Conservation (phyloP, 2,113 vertebrate species). For the Pungitius pungitius region DNA sequence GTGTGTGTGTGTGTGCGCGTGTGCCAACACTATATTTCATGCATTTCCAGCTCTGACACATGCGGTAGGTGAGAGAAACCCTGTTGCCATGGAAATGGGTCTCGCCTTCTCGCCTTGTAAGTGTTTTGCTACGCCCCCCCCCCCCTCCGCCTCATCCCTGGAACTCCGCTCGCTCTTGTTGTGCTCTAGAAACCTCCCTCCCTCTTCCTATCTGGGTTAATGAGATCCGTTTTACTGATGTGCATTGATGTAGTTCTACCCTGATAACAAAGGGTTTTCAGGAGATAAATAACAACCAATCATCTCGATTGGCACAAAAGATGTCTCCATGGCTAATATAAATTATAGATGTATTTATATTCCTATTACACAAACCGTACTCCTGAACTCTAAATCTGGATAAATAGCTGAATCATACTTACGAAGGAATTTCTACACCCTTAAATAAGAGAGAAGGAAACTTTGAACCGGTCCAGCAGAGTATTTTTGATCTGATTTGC, state of each 20-base stretch:
- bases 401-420: neutral
- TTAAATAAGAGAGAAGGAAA: neutral
- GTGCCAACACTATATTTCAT: constrained; percentile 31
- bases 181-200: neutral
- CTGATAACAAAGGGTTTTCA: neutral
- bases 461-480: neutral
- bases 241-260: neutral
- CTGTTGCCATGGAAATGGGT: constrained; percentile 75
- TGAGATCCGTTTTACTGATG: neutral
- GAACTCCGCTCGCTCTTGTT: neutral
- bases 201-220: neutral
- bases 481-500: too few species aligned
- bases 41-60: constrained; percentile 65
- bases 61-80: constrained; percentile 53
- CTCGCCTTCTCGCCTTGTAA: constrained; percentile 40
- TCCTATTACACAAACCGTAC: neutral
- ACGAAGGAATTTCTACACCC: neutral
- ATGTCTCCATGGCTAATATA: neutral
- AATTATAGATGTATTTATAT: neutral
- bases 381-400: neutral
- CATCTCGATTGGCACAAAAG: neutral
- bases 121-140: constrained; percentile 38
- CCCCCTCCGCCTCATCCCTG: neutral
- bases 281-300: neutral
- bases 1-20: constrained; percentile 4